Conservation (phyloP, 2,888 invertebrate genomes). For the Chymomyza procnemis region DNA sequence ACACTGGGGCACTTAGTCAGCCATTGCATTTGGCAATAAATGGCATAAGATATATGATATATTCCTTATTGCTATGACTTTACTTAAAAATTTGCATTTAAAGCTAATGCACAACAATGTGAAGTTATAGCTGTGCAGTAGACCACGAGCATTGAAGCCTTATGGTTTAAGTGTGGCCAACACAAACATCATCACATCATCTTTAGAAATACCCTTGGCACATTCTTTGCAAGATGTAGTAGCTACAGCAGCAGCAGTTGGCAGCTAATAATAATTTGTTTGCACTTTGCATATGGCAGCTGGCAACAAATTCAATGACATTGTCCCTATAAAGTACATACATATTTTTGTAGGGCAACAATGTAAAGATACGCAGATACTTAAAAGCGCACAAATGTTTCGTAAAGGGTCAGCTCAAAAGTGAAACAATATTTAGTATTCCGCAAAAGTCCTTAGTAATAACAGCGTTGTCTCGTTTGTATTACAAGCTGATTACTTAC, state of each 20-base stretch:
- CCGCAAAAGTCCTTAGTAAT: too few species aligned
- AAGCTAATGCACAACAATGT: background rate
- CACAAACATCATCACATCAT: conserved; percentile 7
- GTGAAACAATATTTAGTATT: too few species aligned
- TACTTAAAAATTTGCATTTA: background rate
- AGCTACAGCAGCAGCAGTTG: conserved; percentile 50
- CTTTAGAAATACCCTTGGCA: conserved; percentile 56
- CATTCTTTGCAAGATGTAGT: conserved; percentile 63
- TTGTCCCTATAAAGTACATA: background rate
- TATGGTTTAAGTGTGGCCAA: background rate
- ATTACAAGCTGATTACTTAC: too few species aligned
- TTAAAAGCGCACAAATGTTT: background rate
- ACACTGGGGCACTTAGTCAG: background rate
- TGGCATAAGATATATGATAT: background rate
- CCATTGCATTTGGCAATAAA: background rate
- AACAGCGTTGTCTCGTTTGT: too few species aligned
- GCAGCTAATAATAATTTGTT: conserved; percentile 71
- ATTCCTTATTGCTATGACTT: background rate
- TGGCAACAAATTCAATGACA: conserved; percentile 28
- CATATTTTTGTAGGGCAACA: background rate
- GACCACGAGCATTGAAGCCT: background rate
- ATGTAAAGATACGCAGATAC: background rate
- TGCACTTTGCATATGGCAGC: conserved; percentile 69
- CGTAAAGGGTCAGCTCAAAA: background rate
- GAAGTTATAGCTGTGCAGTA: conserved; percentile 1